phyloP scores from a whole-genome alignment of 1,140 invertebrate species.

The Drosophila pachea region DNA sequence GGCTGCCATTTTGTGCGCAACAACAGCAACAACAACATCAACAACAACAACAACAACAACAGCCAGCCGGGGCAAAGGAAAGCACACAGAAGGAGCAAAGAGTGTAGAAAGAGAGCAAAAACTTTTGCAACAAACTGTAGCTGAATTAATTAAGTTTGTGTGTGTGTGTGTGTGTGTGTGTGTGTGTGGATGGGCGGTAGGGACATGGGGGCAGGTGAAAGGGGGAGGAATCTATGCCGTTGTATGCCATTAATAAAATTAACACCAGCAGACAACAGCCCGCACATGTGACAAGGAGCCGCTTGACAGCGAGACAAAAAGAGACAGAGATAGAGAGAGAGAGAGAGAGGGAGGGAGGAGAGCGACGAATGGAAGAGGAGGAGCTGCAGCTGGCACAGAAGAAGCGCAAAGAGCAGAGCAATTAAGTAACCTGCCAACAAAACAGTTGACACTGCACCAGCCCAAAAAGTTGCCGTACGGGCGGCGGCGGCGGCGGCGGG shows the following conservation, averaged over 20 bases:
- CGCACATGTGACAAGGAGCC: constrained; percentile 33
- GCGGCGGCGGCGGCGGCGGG: too few species aligned
- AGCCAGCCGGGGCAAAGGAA: background rate
- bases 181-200: constrained; percentile 40
- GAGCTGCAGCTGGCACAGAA: background rate
- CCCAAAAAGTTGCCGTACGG: background rate
- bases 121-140: constrained; percentile 69
- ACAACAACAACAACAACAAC: too few species aligned
- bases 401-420: constrained; percentile 56
- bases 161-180: constrained; percentile 74
- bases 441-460: constrained; percentile 55
- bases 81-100: background rate
- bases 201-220: background rate
- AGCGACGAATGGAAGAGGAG: too few species aligned
- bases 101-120: constrained; percentile 18
- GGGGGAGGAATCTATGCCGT: constrained; percentile 20
- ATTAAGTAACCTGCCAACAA: constrained; percentile 78
- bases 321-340: background rate
- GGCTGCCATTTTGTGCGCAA: constrained; percentile 56
- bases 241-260: constrained; percentile 79
- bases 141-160: constrained; percentile 77
- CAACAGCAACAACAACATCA: too few species aligned
- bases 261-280: constrained; percentile 55
- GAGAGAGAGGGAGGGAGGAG: constrained; percentile 11
- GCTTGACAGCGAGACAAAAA: background rate